phyloP scores from a whole-genome alignment of 2,113 vertebrate genomes.

The Aepyceros melampus region DNA sequence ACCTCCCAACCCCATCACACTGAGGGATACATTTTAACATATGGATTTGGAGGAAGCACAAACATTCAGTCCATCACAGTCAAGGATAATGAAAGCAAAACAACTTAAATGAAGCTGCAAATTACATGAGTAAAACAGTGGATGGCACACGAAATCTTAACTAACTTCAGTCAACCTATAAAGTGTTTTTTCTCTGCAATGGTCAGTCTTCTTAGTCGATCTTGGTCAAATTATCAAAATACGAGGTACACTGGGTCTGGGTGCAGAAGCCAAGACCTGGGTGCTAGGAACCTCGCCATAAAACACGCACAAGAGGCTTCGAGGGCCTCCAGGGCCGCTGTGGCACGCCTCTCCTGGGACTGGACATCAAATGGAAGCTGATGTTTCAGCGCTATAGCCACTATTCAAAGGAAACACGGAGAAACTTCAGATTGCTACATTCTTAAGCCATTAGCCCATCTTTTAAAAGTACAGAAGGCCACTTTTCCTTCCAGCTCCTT shows the following conservation, averaged over 20 bases:
- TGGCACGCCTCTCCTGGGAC: rapidly evolving
- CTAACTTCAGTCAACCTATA: rapidly evolving
- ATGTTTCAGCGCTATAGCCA: rapidly evolving
- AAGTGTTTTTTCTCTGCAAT: not conserved
- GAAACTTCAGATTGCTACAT: not conserved
- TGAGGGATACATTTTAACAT: no score
- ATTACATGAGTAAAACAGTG: not conserved
- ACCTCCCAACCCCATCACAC: rapidly evolving
- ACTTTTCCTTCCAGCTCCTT: not conserved
- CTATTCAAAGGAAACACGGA: not conserved
- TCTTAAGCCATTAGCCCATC: not conserved
- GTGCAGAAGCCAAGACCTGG: not conserved
- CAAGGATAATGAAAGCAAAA: not conserved
- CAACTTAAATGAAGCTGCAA: not conserved
- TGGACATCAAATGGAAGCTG: rapidly evolving
- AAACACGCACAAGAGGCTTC: rapidly evolving
- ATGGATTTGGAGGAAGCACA: no score
- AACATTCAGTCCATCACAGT: no score
- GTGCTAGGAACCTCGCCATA: rapidly evolving
- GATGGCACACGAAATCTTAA: not conserved
- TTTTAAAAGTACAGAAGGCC: not conserved
- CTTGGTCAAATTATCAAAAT: not conserved
- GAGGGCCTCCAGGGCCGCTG: rapidly evolving
- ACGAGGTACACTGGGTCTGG: rapidly evolving
- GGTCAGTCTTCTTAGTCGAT: not conserved